Base-by-base conservation (phyloP, 2,888 invertebrate species). In the Sarcophaga rosellei region DNA sequence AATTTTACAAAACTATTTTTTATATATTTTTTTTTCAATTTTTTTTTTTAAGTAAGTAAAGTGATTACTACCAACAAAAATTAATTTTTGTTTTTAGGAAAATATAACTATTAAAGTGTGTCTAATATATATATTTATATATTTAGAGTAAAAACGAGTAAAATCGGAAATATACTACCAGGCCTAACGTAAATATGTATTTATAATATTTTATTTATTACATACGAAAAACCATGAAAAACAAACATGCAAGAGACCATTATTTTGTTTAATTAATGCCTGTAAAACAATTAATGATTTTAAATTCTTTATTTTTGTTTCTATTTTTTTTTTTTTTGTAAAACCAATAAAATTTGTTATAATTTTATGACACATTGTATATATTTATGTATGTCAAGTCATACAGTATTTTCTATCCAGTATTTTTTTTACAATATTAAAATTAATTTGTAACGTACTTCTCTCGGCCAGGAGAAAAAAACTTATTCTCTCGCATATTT, bases 161-260 rank as follows among this genome's bases (percentile, higher is more conserved):
- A 86, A 86, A 86, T 86, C 86, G 86, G 86, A 86, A 86, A 84
- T 78, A 78, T 84, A 86, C 86, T 86, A 86, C 86, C 86, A 86
- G 86, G 86, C 86, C 86, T 86, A 84, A 75, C 86, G 86, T 86
- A 86, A 86, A 78, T 84, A 83, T 86, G 73, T 47, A 76, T 62
- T 15, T 53, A 53, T 68, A 68, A 45, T 66, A 77, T 61, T 45
- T 47, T 10, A 69, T 47, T 53, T 68, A 59, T 73, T 83, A 74
- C 45, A 59, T 61, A 25, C 21, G 35, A 63, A 59, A 62, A 78
- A 86, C 53, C 70, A 86, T 79, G 63, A 78, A 78, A 78, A 78
- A 78, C 78, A 86, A 61, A 78, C 81, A 84, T 84, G 86, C 86
- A 86, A 66, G 69, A 81, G 73, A 77, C 47, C 68, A 63, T 65